A percentile compares a stretch with the other conserved stretches of the same genome.
These are phyloP conservation scores for Oplegnathus fasciatus DNA, from an alignment of 2,113 vertebrate species.

Conservation along the genomic window DNA sequence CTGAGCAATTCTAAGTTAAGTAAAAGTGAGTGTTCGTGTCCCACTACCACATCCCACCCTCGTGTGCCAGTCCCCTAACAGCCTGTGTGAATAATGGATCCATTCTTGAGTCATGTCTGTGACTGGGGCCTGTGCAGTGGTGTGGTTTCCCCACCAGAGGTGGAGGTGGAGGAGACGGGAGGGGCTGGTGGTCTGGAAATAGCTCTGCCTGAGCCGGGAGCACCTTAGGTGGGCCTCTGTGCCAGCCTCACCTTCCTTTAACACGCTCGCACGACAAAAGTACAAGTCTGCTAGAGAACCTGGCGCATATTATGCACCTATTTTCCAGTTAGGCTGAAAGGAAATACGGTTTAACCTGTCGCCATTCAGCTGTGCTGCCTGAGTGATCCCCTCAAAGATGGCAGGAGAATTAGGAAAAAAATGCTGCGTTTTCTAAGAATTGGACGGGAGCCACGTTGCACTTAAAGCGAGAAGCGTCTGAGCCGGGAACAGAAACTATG, in stretches of 20 bases:
- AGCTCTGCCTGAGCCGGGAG: slow-evolving; percentile 68
- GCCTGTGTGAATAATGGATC: slow-evolving; percentile 83
- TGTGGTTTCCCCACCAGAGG: slow-evolving; percentile 78
- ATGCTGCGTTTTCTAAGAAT: slow-evolving; percentile 71
- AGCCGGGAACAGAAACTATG: slow-evolving; percentile 46
- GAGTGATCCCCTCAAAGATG: slow-evolving; percentile 45
- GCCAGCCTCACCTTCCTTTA: slow-evolving; percentile 65
- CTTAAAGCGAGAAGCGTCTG: slow-evolving; percentile 47
- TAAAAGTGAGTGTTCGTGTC: slow-evolving; percentile 60
- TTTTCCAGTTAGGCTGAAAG: slow-evolving; percentile 44
- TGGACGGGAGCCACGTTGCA: slow-evolving; percentile 53
- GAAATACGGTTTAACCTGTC: slow-evolving; percentile 35
- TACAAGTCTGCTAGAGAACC: slow-evolving; percentile 30
- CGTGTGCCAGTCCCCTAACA: slow-evolving; percentile 68
- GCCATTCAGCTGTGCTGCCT: slow-evolving; percentile 27
- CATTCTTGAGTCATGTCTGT: slow-evolving; percentile 81
- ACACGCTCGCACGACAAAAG: slow-evolving; percentile 52
- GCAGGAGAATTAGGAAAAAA: slow-evolving; percentile 20
- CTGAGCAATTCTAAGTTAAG: slow-evolving; percentile 62
- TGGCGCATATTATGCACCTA: slow-evolving; percentile 23
- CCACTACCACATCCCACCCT: slow-evolving; percentile 54
- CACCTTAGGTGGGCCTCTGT: slow-evolving; percentile 77
- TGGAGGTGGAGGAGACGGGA: slow-evolving; percentile 64
- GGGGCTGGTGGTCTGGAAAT: slow-evolving; percentile 77
- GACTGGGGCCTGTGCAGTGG: slow-evolving; percentile 73